A percentile compares a stretch with the other conserved stretches of the same genome.
Evolutionary conservation across 2,113 vertebrate species (phyloP).

Genomic region (Gallinago undulata): DNA sequence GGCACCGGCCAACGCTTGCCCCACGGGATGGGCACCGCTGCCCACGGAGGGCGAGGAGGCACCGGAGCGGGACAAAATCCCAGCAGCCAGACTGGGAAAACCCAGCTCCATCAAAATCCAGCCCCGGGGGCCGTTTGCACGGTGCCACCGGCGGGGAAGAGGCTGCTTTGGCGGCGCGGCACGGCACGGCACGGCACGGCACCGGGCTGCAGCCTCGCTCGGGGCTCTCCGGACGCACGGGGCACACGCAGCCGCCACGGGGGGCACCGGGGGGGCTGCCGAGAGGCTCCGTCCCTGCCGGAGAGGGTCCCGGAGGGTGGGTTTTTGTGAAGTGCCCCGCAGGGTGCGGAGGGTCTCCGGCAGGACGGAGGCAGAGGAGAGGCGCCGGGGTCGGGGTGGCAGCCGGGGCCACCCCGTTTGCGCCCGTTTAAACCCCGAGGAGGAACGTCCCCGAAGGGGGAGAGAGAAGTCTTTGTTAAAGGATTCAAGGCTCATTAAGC

Average conservation of each 20-base stretch:
- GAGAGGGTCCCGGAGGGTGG: too few relatives aligned
- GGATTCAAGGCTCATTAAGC: not conserved
- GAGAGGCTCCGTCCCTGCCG: not conserved
- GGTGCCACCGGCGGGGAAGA: not conserved
- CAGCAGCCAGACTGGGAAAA: not conserved
- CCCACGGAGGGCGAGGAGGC: not conserved
- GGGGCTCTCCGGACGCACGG: rapidly evolving
- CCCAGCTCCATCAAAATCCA: not conserved
- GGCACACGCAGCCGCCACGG: rapidly evolving
- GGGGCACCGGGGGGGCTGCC: not conserved
- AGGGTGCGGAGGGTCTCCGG: not conserved
- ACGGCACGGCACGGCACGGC: too few relatives aligned
- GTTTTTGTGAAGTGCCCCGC: too few relatives aligned
- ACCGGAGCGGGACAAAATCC: not conserved
- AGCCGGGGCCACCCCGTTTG: not conserved
- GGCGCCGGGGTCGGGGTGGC: not conserved
- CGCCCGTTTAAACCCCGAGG: not conserved
- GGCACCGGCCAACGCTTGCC: not conserved
- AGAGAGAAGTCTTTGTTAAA: not conserved
- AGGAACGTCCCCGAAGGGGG: not conserved
- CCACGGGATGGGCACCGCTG: not conserved
- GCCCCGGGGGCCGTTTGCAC: not conserved
- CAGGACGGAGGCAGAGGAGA: not conserved
- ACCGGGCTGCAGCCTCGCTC: not conserved
- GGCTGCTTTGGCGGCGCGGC: not conserved